Evolutionary conservation across 1,140 invertebrate species (phyloP), one percentile per base, ranked within the genome.

Genomic region (Apocrypta bakeri): DNA sequence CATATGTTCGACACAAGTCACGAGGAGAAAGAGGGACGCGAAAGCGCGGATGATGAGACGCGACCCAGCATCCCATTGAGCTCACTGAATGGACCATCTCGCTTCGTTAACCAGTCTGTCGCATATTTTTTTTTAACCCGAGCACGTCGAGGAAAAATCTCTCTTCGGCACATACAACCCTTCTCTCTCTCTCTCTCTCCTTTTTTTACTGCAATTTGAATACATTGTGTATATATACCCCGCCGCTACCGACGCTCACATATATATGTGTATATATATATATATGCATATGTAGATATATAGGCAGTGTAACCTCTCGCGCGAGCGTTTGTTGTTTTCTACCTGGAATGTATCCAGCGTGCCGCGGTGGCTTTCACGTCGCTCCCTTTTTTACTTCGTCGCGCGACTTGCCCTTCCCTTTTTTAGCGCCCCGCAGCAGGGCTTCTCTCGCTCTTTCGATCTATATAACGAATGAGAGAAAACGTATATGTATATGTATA

Each of bases 101-200:
- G 91, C 90, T 92, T 92, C 91, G 91, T 92, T 92, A 92, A 92
- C 90, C 91, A 92, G 91, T 91, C 91, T 92, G 90, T 92, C 91
- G 90, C 89, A 90, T n/a, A n/a, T 89, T 91, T 91, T 77, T 74
- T 83, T 83, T 78, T 40, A 64, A 56, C 56, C 71, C 63, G 14
- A 37, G 27, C 87, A 86, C 87, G 87, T 85, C 79, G 87, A 84
- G 85, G 79, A 86, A 66, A 86, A 87, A 87, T 88, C 86, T 73
- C 48, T 72, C 66, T 88, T 87, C 88, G 85, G 11, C 69, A 42
- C 64, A 37, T 33, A 64, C 64, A 69, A 72, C 78, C 68, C 81
- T 37, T 84, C 74, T 84, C 71, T 81, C 64, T n/a, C n/a, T n/a
- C n/a, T n/a, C n/a, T n/a, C n/a, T n/a, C n/a, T n/a, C 40, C 42